Evolutionary conservation across 2,113 vertebrate genomes (phyloP).

Genomic region (Macheiramphus alcinus): DNA sequence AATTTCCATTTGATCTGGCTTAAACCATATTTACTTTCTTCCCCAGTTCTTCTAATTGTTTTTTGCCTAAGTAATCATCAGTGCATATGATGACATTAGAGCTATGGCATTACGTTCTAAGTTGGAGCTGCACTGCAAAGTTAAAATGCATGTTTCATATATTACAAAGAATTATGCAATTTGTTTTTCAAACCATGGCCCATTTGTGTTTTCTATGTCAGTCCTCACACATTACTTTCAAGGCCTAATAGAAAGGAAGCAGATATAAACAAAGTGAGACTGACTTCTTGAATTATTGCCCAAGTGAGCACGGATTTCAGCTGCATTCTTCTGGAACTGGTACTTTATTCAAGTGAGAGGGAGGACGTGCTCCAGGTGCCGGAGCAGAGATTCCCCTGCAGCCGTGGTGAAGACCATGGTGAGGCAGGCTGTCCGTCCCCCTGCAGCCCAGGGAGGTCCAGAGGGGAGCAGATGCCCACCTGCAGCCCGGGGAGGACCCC

Average conservation of each 20-base stretch:
- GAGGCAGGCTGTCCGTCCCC: too few species aligned
- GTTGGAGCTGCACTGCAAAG: not conserved
- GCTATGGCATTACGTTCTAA: not conserved
- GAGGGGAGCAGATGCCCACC: too few species aligned
- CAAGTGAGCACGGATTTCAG: not conserved
- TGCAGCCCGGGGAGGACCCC: too few species aligned
- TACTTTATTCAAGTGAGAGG: not conserved
- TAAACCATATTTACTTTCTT: not conserved
- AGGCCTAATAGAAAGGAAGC: not conserved
- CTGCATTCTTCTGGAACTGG: not conserved
- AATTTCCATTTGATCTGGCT: not conserved
- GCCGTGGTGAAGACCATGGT: accelerated
- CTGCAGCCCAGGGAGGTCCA: too few species aligned
- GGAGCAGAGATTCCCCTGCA: too few species aligned
- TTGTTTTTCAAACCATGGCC: not conserved
- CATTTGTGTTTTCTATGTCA: not conserved
- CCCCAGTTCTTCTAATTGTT: not conserved
- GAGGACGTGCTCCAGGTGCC: too few species aligned
- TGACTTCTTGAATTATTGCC: not conserved
- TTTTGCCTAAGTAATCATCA: not conserved
- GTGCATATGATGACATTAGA: not conserved
- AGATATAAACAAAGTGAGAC: not conserved
- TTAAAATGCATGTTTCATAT: not conserved
- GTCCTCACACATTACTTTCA: not conserved
- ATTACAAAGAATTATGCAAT: not conserved